Percentiles rank a stretch among this genome's conserved stretches.
These are phyloP conservation scores for Zaprionus africanus DNA, from an alignment of 1,140 invertebrate species.

Conservation along the genomic window DNA sequence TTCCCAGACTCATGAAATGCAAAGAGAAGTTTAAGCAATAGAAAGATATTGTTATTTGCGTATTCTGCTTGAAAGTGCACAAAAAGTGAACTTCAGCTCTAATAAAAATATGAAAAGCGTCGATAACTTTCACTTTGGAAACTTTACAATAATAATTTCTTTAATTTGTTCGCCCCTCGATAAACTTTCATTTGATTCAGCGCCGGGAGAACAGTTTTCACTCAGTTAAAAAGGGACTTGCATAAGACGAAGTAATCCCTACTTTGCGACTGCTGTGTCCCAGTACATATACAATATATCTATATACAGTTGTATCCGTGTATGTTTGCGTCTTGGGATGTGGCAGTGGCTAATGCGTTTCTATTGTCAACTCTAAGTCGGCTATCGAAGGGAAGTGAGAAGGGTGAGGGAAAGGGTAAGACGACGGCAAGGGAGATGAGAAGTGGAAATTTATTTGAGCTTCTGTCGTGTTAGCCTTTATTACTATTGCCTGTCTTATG, in stretches of 20 bases:
- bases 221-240: constrained; percentile 18
- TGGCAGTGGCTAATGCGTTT: constrained; percentile 63
- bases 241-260: constrained; percentile 5
- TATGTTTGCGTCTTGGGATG: constrained; percentile 2
- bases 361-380: constrained; percentile 64
- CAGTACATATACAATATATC: neutral
- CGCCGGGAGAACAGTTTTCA: neutral
- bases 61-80: neutral
- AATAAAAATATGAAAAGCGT: neutral
- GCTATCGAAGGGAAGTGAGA: constrained; percentile 27
- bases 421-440: neutral
- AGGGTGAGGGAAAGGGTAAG: neutral
- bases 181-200: neutral
- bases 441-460: constrained; percentile 68
- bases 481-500: constrained; percentile 70
- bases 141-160: neutral
- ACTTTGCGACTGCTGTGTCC: neutral
- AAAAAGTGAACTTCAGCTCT: neutral
- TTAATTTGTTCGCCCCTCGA: neutral
- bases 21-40: neutral
- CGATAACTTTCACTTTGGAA: neutral
- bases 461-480: constrained; percentile 62
- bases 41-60: neutral
- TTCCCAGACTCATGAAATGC: neutral
- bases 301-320: neutral